Evolutionary conservation across 2,797 vertebrate species (phyloP).

Genomic region (Numenius phaeopus): DNA sequence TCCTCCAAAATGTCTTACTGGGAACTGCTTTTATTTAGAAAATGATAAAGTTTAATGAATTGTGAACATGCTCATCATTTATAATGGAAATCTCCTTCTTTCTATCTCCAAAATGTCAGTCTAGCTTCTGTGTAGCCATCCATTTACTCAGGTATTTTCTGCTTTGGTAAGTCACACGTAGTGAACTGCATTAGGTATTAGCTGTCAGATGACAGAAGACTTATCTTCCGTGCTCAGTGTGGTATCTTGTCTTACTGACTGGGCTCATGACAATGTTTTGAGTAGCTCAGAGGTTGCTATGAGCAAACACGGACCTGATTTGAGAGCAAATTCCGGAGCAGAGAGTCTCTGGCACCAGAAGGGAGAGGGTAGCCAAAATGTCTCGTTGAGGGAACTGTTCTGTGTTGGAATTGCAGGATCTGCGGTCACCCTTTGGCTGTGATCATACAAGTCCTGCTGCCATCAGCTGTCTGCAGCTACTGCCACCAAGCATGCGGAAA

Average conservation of each 20-base stretch:
- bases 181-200: not conserved
- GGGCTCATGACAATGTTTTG: not conserved
- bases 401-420: rapidly evolving
- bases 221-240: not conserved
- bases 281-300: not conserved
- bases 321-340: not conserved
- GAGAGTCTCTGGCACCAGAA: not conserved
- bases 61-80: not conserved
- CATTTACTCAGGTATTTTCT: not conserved
- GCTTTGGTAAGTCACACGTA: not conserved
- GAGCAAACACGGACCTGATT: not conserved
- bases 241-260: not conserved
- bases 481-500: not conserved
- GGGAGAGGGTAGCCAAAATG: not conserved
- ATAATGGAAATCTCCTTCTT: not conserved
- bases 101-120: not conserved
- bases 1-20: constrained; percentile 43
- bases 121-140: constrained; percentile 5
- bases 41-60: constrained; percentile 46
- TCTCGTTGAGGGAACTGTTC: not conserved
- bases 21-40: constrained; percentile 30
- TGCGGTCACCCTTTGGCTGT: not conserved
- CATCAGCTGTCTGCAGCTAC: not conserved
- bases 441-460: not conserved
- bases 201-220: not conserved